phyloP scores from a whole-genome alignment of 2,797 vertebrate species.

The Clarias platycephalus region DNA sequence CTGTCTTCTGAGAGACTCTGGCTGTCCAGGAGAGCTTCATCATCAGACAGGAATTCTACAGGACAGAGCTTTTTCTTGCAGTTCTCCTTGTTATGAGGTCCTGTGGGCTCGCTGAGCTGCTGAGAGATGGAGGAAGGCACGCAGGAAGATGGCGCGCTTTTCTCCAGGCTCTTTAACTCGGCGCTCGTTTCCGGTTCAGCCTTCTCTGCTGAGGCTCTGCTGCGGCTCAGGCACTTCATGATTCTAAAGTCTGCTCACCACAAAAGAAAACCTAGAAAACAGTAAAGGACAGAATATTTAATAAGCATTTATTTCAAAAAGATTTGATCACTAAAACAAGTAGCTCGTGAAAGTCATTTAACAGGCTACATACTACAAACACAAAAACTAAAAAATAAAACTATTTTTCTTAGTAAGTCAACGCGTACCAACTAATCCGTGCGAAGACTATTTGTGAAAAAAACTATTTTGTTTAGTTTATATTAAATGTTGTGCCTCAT shows the following conservation, averaged over 20 bases:
- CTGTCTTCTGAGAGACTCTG: constrained; percentile 79
- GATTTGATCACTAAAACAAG: not conserved
- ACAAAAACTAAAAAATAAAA: not conserved
- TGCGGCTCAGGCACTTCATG: constrained; percentile 51
- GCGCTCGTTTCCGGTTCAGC: constrained; percentile 4
- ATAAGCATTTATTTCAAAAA: not conserved
- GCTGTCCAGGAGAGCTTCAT: constrained; percentile 60
- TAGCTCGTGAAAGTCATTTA: not conserved
- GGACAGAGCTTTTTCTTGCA: constrained; percentile 50
- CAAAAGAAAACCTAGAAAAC: constrained; percentile 20
- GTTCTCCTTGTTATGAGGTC: constrained; percentile 86
- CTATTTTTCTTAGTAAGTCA: not conserved
- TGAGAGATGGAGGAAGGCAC: constrained; percentile 29
- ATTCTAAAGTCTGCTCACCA: not conserved
- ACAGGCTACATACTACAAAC: not conserved
- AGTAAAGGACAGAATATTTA: not conserved
- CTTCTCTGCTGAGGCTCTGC: constrained; percentile 35
- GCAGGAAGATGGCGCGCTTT: constrained; percentile 40
- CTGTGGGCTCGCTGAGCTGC: constrained; percentile 56
- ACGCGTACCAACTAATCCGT: not conserved
- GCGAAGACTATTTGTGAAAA: not conserved
- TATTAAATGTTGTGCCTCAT: not conserved
- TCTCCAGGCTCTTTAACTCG: constrained; percentile 56
- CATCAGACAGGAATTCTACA: constrained; percentile 55
- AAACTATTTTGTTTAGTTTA: too few species aligned